phyloP scores from a whole-genome alignment of 1,140 invertebrate species.

The Calephelis virginiensis region DNA sequence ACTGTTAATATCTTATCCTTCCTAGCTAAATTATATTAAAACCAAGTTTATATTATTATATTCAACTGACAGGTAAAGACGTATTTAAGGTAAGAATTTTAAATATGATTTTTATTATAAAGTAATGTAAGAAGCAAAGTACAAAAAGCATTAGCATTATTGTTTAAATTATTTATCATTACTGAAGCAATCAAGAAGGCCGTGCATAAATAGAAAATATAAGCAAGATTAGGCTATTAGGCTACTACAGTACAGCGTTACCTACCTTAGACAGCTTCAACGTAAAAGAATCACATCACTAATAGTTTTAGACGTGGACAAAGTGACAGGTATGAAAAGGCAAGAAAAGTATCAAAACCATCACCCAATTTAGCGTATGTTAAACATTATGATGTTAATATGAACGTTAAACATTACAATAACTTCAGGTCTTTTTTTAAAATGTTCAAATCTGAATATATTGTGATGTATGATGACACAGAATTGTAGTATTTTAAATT shows the following conservation, averaged over 20 bases:
- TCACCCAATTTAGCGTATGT: constrained; percentile 63
- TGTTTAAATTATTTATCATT: constrained; percentile 17
- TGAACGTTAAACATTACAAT: constrained; percentile 12
- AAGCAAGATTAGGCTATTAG: constrained; percentile 21
- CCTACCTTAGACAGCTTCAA: constrained; percentile 57
- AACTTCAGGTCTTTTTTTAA: constrained; percentile 1
- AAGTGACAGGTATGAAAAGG: constrained; percentile 31
- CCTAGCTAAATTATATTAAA: background rate
- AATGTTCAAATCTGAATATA: background rate
- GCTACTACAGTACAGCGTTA: constrained; percentile 38
- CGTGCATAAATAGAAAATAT: constrained; percentile 34
- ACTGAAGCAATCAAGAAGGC: constrained; percentile 36
- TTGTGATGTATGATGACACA: background rate
- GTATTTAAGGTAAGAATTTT: no score
- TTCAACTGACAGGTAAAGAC: background rate
- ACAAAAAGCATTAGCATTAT: constrained; percentile 27
- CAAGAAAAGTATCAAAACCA: constrained; percentile 69
- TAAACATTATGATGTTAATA: constrained; percentile 22
- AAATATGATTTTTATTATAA: constrained; percentile 22
- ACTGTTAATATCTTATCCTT: background rate
- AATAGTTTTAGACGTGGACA: constrained; percentile 29
- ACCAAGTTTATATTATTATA: background rate
- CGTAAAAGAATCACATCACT: constrained; percentile 33
- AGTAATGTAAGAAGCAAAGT: constrained; percentile 44
- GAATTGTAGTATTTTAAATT: background rate